Percentiles rank a stretch among this genome's conserved stretches.
Conservation (phyloP, 1,140 invertebrate genomes). For the Heliconius eleuchia region DNA sequence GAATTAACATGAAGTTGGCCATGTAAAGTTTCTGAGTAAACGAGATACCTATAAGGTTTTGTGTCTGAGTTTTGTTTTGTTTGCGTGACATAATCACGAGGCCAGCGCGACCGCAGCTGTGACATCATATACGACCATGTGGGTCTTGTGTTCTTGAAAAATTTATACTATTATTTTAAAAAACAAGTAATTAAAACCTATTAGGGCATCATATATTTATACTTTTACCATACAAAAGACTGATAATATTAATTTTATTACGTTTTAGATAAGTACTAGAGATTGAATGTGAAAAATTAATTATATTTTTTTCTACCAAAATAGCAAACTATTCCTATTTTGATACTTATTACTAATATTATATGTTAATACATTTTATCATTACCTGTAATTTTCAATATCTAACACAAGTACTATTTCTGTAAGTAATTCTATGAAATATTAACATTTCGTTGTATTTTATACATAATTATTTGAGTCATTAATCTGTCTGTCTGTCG, state of each 20-base stretch:
- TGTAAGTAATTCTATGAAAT: too few relatives aligned
- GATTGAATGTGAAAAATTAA: too few relatives aligned
- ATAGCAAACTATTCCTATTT: too few relatives aligned
- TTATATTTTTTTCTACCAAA: too few relatives aligned
- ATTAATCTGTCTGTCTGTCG: conserved; percentile 10
- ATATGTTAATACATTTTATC: too few relatives aligned
- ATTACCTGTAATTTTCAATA: too few relatives aligned
- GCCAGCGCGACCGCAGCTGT: conserved; percentile 28
- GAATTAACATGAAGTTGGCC: background rate
- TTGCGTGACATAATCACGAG: conserved; percentile 28
- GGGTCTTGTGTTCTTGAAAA: background rate
- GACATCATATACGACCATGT: conserved; percentile 33
- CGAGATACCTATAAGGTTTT: background rate
- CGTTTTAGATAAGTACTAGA: too few relatives aligned
- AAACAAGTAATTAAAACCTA: background rate
- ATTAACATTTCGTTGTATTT: background rate
- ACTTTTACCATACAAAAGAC: too few relatives aligned
- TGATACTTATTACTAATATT: too few relatives aligned
- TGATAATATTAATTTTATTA: too few relatives aligned
- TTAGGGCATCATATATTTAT: too few relatives aligned
- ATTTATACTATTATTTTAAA: background rate
- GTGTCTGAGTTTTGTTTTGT: conserved; percentile 26
- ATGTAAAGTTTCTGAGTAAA: conserved; percentile 18
- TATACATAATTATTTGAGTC: conserved; percentile 15
- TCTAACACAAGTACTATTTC: too few relatives aligned